These are phyloP conservation scores for Colinus virginianus DNA, from an alignment of 2,113 vertebrate genomes.

Conservation along the genomic window DNA sequence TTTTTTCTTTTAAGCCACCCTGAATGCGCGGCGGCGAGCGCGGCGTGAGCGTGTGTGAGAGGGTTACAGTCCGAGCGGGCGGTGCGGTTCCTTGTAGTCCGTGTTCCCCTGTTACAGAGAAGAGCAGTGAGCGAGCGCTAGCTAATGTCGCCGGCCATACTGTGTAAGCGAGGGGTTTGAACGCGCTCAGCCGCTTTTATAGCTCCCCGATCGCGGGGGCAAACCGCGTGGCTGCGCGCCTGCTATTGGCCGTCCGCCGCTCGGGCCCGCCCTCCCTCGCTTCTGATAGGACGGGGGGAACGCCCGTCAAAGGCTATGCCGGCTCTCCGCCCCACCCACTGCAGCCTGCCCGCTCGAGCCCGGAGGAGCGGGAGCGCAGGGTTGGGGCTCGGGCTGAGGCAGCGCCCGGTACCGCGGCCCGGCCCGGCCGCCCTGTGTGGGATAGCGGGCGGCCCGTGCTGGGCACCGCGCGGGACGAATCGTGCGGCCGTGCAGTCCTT, in stretches of 20 bases:
- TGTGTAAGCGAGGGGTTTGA: conserved; percentile 87
- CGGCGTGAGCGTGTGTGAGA: conserved; percentile 50
- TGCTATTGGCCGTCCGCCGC: neutral
- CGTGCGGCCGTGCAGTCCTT: too few species aligned
- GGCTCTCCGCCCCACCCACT: neutral
- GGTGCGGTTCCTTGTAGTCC: conserved; percentile 88
- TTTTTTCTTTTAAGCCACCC: conserved; percentile 61
- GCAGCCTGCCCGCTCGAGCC: neutral
- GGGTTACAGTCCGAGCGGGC: conserved; percentile 70
- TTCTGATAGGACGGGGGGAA: neutral
- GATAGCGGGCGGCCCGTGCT: too few species aligned
- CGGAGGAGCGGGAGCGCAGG: too few species aligned
- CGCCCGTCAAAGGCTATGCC: neutral
- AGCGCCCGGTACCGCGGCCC: neutral
- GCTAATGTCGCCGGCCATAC: conserved; percentile 99
- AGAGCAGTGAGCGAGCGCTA: conserved; percentile 95
- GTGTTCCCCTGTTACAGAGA: conserved; percentile 98
- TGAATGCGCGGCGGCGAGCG: conserved; percentile 51
- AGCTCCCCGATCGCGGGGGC: neutral
- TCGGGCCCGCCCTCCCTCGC: neutral
- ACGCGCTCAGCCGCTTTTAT: conserved; percentile 80
- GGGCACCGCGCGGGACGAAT: too few species aligned
- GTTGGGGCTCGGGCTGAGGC: neutral
- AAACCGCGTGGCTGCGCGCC: neutral
- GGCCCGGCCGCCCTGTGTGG: too few species aligned